Base-by-base conservation (phyloP, 2,113 vertebrate genomes). In the Leptobrachium leishanense region DNA sequence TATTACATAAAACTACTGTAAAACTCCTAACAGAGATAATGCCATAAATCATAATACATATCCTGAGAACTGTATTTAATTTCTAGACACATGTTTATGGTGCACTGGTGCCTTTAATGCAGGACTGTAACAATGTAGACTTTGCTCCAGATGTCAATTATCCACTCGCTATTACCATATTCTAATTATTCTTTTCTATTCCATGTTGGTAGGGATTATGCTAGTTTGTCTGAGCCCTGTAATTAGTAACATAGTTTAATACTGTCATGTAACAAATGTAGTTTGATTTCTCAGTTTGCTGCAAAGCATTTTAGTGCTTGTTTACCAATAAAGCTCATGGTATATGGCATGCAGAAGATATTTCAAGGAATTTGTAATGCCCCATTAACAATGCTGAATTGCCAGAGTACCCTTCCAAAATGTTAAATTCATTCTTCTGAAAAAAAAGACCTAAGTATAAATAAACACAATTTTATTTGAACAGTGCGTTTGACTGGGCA, bases 101-200 rank as follows among this genome's bases (percentile, higher is more conserved):
- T 50, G 59, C 55, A 53, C 20, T 59, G 77, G 50, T 40, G 44
- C 64, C 64, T 59, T 62, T 20, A 74, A 68, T 72, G 68, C 42
- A 74, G 41, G 68, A 65, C 44, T 79, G 70, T 62, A 53, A n/a
- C n/a, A 74, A 68, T 80, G 12, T 74, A 74, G 68, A 44, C 20
- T 40, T 54, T 54, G 69, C 10, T 72, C 20, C 69, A 39, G n/a
- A 72, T 72, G 69, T 54, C 46, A 72, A 72, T 72, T 2, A 68
- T 74, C 74, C 59, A 20, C 57, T 68, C 74, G 64, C 65, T 74
- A 80, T 80, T 80, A 72, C 78, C 71, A 80, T 68, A 74, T 68
- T 72, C 70, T 68, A 80, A 80, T 80, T 80, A 80, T 80, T 74
- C 64, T 74, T 68, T 74, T 80, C 74, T 71, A 68, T 80, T 68